Evolutionary conservation across 2,797 vertebrate genomes (phyloP), one percentile per base, ranked within the genome.

Genomic region (Aldrovandia affinis): DNA sequence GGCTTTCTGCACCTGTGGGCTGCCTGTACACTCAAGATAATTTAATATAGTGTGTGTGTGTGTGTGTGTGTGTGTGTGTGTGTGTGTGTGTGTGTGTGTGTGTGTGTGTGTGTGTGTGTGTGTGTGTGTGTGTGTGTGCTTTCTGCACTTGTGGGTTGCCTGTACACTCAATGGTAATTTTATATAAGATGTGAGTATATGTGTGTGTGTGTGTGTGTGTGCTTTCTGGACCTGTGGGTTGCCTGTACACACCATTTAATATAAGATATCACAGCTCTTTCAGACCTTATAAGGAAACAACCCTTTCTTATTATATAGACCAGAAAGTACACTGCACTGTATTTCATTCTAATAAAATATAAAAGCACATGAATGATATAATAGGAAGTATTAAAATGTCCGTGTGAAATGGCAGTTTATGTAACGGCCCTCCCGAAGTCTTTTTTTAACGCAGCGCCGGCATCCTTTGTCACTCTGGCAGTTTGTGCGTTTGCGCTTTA

Each of bases 21-120:
- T 87, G 42, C 63, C 25, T 84, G 77, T 14, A 36, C 77, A 87
- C 55, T 83, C 81, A 85, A 61, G n/a, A n/a, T n/a, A n/a, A n/a
- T n/a, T n/a, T n/a, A n/a, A n/a, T n/a, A 88, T 87, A 79, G n/a
- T n/a, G n/a, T n/a, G n/a, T n/a, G n/a, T n/a, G n/a, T n/a, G n/a
- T n/a, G n/a, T n/a, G n/a, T n/a, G n/a, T n/a, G n/a, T n/a, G n/a
- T n/a, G n/a, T n/a, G n/a, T n/a, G n/a, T n/a, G n/a, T n/a, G n/a
- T n/a, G n/a, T n/a, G n/a, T n/a, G n/a, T n/a, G n/a, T n/a, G n/a
- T n/a, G n/a, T n/a, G n/a, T n/a, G n/a, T n/a, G n/a, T n/a, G n/a
- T n/a, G n/a, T n/a, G n/a, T n/a, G n/a, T n/a, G n/a, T n/a, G n/a
- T n/a, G n/a, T n/a, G n/a, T n/a, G n/a, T n/a, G n/a, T n/a, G n/a